Base-by-base conservation (phyloP, 1,140 invertebrate genomes). In the Rhyacophila brunnea region DNA sequence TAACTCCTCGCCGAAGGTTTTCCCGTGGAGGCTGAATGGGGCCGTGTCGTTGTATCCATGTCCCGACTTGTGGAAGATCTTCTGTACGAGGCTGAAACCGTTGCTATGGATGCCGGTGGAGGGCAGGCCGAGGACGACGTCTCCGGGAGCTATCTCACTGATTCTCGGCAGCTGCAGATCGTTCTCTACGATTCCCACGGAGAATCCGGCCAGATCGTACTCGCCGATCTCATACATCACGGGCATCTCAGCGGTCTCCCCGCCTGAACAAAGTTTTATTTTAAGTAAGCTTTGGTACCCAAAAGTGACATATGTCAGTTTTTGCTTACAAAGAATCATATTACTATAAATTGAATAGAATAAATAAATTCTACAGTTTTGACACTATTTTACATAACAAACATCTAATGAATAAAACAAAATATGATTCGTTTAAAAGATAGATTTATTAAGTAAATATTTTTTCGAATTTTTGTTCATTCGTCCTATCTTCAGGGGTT, bases 231-330 rank as follows among this genome's bases (percentile, higher is more conserved):
- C 71, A 74, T 96, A 98, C 77, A 97, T 87, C 0, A 89, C 87
- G 1, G 95, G 94, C 94, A 98, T 96, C 77, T 97, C 95, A 0
- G 95, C 95, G 9, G 95, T 97, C 79, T 98, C 95, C 6, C 95
- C 93, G 56, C 94, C 94, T 88, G 74, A 71, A 67, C n/a, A n/a
- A n/a, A n/a, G n/a, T n/a, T n/a, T n/a, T n/a, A n/a, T n/a, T n/a
- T n/a, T n/a, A n/a, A n/a, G n/a, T n/a, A n/a, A n/a, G n/a, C n/a
- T n/a, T n/a, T n/a, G n/a, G n/a, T n/a, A n/a, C n/a, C n/a, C n/a
- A n/a, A n/a, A n/a, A n/a, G n/a, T n/a, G n/a, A n/a, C n/a, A n/a
- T n/a, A n/a, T n/a, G n/a, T n/a, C n/a, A n/a, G n/a, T n/a, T n/a
- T n/a, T n/a, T n/a, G n/a, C n/a, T n/a, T n/a, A n/a, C n/a, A n/a